Evolutionary conservation across 37 sponge, comb jelly and placozoan genomes (phyloP), one percentile per base, ranked within the genome.

Genomic region (Amphimedon queenslandica): DNA sequence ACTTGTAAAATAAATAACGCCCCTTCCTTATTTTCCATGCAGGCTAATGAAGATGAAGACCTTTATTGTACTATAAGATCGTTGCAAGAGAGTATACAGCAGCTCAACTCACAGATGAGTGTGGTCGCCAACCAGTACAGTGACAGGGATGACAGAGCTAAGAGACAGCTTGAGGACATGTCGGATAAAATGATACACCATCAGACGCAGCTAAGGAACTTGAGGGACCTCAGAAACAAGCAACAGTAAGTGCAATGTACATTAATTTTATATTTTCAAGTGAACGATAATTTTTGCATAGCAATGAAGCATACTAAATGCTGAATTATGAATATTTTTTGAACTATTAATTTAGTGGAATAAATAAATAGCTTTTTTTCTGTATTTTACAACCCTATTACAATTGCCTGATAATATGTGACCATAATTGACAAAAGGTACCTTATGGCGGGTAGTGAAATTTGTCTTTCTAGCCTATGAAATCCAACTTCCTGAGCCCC

Each of bases 21-120:
- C 23, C 27, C 21, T 60, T 24, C 27, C 21, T 60, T 24, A 5
- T n/a, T 60, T 60, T 60, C 39, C 67, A 8, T 47, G 13, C 8
- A 66, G 38, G 67, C 40, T n/a, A 38, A 73, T 23, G 84, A 82
- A 36, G 82, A 78, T 33, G 75, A 88, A 55, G 84, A 82, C 35
- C 40, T 88, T 2, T 82, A 79, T 63, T 76, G 37, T 2, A 63
- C 69, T 20, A 78, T 73, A 2, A 73, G 84, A 64, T 75, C 55
- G 6, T 37, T 67, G 27, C 16, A 35, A 2, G 69, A 57, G 43
- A 30, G 42, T 27, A 42, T 68, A 1, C 34, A 34, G 20, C 55
- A 55, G 30, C 57, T 57, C 37, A 42, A 41, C 11, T 55, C 42
- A 51, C 58, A 57, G 69, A 42, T 6, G 40, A 47, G 47, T 47